Evolutionary conservation across 2,797 vertebrate species (phyloP), one percentile per base, ranked within the genome.

Genomic region (Erpetoichthys calabaricus): DNA sequence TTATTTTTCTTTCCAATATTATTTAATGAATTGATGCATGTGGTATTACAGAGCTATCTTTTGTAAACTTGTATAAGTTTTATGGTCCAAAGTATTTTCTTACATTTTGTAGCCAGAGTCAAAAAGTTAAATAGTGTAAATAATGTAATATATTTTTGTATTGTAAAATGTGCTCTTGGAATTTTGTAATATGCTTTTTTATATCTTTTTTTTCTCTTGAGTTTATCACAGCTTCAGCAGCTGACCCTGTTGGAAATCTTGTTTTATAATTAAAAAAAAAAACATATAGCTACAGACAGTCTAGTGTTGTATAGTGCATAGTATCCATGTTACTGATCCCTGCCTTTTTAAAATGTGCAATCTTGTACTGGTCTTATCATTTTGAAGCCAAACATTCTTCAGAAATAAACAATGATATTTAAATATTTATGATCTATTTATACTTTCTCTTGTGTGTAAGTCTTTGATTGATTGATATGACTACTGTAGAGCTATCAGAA

Each of bases 111-210:
- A 73, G 61, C 78, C 80, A 71, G 68, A 70, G 63, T 76, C 41
- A 8, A 73, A 69, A 75, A 70, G 69, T 75, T 70, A 78, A 76
- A 67, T 80, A 76, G 69, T 86, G 87, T 90, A 86, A 74, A 88
- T 88, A 86, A 79, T 90, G 89, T 92, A 91, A 91, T 85, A 87
- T 92, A 88, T 49, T 49, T 49, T 53, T 42, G 44, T 41, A 10
- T 57, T 56, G 53, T 53, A 57, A 57, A 51, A 46, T 53, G 47
- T 51, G 58, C n/a, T 49, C 6, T 51, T 9, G 41, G 8, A 51
- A 51, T 51, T 6, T 41, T 4, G 51, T 41, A 44, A 46, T 60
- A 57, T 63, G 44, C 45, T 51, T 56, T 52, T 49, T 61, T 45
- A 61, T 53, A 55, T 51, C 53, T 46, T 59, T 50, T 4, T 45